phyloP scores from a whole-genome alignment of 2,888 invertebrate genomes.

The Ceriagrion tenellum region DNA sequence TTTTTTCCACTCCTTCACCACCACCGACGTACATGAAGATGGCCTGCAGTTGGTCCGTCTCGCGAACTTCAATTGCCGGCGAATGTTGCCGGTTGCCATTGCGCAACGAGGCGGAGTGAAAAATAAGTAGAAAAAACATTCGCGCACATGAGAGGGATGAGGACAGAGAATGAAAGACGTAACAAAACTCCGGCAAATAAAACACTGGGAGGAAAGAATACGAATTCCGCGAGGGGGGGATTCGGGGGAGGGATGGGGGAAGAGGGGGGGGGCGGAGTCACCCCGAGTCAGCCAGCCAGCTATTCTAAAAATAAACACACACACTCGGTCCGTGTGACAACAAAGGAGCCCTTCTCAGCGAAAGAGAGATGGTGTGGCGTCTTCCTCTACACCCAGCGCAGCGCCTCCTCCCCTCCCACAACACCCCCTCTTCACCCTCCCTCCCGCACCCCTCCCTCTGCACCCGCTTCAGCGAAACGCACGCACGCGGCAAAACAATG shows the following conservation, averaged over 20 bases:
- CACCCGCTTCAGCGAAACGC: neutral
- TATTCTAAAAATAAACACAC: neutral
- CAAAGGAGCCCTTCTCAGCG: neutral
- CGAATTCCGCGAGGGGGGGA: neutral
- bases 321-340: neutral
- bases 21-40: neutral
- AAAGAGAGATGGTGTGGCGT: neutral
- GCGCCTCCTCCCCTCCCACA: neutral
- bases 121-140: too few relatives aligned
- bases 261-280: neutral
- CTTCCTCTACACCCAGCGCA: neutral
- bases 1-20: neutral
- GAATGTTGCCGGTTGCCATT: too few relatives aligned
- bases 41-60: neutral
- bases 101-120: neutral
- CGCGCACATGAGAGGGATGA: too few relatives aligned
- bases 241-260: neutral
- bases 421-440: neutral
- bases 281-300: neutral
- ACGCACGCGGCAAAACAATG: too few relatives aligned
- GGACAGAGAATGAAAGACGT: neutral
- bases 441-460: neutral
- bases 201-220: neutral
- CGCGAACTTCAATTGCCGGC: neutral
- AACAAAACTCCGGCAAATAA: neutral